These are phyloP conservation scores for Myzus persicae DNA, from an alignment of 1,140 invertebrate species.

Conservation along the genomic window DNA sequence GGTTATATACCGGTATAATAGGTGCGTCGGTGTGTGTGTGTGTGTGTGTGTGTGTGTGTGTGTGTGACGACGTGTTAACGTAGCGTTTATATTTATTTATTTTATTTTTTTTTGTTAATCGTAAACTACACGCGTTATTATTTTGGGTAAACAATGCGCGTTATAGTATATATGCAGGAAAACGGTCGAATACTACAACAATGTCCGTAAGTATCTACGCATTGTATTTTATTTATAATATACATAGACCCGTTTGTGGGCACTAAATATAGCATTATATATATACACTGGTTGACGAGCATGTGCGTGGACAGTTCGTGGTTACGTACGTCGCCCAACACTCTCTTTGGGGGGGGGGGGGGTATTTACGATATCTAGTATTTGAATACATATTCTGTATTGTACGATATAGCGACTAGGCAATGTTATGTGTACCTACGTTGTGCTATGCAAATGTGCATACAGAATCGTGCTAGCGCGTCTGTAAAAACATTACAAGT, in stretches of 20 bases:
- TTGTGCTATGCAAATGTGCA: no score
- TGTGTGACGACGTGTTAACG: neutral
- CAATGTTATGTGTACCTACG: no score
- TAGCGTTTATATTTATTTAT: slow-evolving; percentile 5
- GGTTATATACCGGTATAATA: neutral
- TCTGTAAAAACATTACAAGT: no score
- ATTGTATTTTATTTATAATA: neutral
- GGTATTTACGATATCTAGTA: no score
- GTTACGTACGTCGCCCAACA: neutral
- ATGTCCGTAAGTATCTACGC: neutral
- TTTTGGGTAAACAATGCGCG: neutral
- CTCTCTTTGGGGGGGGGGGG: no score
- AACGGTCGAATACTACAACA: neutral
- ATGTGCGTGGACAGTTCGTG: neutral
- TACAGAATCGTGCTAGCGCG: no score
- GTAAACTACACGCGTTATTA: neutral
- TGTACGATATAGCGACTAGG: no score
- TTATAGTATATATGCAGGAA: neutral
- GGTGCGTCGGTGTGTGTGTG: neutral
- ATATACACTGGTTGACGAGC: no score
- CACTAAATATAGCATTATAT: neutral
- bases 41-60: neutral
- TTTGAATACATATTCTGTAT: no score
- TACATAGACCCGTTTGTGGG: neutral
- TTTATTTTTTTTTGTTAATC: neutral